Evolutionary conservation across 2,888 invertebrate species (phyloP), one percentile per base, ranked within the genome.

Genomic region (Crioceris asparagi): DNA sequence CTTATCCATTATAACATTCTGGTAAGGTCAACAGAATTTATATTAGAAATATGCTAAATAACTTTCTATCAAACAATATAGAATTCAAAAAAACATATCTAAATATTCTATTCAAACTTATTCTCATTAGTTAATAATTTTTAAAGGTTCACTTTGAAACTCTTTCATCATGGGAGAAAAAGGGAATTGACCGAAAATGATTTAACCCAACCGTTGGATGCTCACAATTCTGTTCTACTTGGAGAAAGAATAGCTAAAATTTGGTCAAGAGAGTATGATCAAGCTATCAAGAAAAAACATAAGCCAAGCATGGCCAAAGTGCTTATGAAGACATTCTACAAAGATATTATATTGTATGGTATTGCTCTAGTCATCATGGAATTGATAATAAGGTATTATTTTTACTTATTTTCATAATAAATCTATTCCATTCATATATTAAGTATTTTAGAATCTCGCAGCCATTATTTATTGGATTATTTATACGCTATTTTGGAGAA

Each of bases 121-220:
- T 29, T n/a, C 10, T 29, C 19, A 12, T 12, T 17, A 44, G 35
- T 16, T 40, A 10, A 10, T 23, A 16, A 11, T 25, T 21, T 15
- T 31, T 33, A 35, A n/a, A 46, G 57, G 53, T 61, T 60, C 40
- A 51, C 60, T 2, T 36, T 55, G 7, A 50, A 51, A 39, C 51
- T 58, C 17, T 64, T 62, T 38, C 41, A 47, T 32, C 41, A 52
- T 29, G 63, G 62, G 4, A 47, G 46, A 26, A 51, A 52, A 44
- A 43, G 52, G 8, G 59, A 61, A 25, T 47, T 64, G 29, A 47
- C 51, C 16, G 61, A 59, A 44, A 47, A 44, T 19, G 84, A 86
- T 61, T 65, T 86, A 16, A 75, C 79, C 17, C 71, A 76, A 53
- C 78, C 81, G 0, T 64, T 76, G 6, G 68, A 72, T 35, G 67